Evolutionary conservation across 1,140 invertebrate genomes (phyloP).

Genomic region (Drosophila sechellia): DNA sequence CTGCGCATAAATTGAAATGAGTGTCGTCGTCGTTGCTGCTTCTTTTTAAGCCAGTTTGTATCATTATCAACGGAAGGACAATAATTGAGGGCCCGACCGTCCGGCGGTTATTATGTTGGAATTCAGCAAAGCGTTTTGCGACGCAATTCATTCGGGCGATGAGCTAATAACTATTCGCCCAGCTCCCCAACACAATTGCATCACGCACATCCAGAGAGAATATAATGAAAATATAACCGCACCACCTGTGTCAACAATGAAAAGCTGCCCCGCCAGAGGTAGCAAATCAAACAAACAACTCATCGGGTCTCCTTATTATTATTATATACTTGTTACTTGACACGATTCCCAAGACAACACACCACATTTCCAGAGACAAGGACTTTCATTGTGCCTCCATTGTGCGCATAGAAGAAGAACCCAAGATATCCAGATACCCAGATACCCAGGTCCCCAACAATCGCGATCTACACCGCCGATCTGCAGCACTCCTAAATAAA

Average conservation of each 20-base stretch:
- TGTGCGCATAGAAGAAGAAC: conserved; percentile 44
- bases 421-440: no score
- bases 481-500: conserved; percentile 25
- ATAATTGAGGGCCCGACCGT: conserved; percentile 48
- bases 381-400: conserved; percentile 63
- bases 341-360: conserved; percentile 60
- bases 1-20: conserved; percentile 74
- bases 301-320: conserved; percentile 24
- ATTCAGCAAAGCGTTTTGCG: conserved; percentile 44
- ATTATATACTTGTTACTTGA: conserved; percentile 70
- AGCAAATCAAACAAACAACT: conserved; percentile 66
- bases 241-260: conserved; percentile 80
- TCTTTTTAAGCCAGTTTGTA: not conserved
- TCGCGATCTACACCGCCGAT: conserved; percentile 24
- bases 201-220: conserved; percentile 38
- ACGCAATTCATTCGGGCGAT: conserved; percentile 50
- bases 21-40: conserved; percentile 25
- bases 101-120: conserved; percentile 44
- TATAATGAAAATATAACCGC: conserved; percentile 23
- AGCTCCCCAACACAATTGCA: conserved; percentile 55
- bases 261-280: conserved; percentile 49
- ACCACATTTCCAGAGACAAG: conserved; percentile 48
- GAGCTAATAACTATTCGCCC: conserved; percentile 62
- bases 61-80: conserved; percentile 59
- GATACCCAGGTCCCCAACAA: conserved; percentile 8